phyloP scores from a whole-genome alignment of 2,888 invertebrate genomes.

The Euphydryas editha region DNA sequence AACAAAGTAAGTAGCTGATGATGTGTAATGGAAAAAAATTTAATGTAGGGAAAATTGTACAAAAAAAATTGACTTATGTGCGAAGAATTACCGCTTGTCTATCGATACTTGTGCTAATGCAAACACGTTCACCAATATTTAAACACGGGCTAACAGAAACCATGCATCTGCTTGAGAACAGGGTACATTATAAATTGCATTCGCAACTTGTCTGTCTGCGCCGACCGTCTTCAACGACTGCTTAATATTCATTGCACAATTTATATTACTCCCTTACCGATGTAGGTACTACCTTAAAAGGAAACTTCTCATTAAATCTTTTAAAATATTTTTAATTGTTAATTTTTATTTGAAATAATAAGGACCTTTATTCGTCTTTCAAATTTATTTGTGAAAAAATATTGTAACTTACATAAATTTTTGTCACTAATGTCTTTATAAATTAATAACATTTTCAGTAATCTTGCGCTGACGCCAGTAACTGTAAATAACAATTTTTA shows the following conservation, averaged over 20 bases:
- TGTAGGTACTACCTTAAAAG: slow-evolving; percentile 31
- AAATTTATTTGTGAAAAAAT: neutral
- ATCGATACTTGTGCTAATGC: slow-evolving; percentile 26
- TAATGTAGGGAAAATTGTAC: neutral
- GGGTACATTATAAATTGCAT: slow-evolving; percentile 30
- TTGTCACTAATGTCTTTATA: slow-evolving; percentile 3
- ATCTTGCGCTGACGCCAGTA: neutral
- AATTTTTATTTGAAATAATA: neutral
- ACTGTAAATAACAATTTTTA: slow-evolving; percentile 1
- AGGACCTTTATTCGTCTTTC: neutral
- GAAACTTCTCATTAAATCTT: slow-evolving; percentile 24
- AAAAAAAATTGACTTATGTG: slow-evolving; percentile 5
- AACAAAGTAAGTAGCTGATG: neutral
- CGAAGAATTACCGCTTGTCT: slow-evolving; percentile 22
- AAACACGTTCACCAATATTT: slow-evolving; percentile 26
- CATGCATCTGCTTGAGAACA: slow-evolving; percentile 32
- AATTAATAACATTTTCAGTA: neutral
- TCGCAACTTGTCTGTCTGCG: slow-evolving; percentile 30
- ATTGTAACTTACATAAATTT: neutral
- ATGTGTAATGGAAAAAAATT: neutral
- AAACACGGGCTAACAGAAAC: slow-evolving; percentile 36
- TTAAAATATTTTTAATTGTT: neutral
- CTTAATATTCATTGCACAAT: slow-evolving; percentile 41
- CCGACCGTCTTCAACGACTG: slow-evolving; percentile 33
- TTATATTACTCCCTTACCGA: slow-evolving; percentile 10